phyloP scores from a whole-genome alignment of 2,113 vertebrate species.

The Proteles cristata region DNA sequence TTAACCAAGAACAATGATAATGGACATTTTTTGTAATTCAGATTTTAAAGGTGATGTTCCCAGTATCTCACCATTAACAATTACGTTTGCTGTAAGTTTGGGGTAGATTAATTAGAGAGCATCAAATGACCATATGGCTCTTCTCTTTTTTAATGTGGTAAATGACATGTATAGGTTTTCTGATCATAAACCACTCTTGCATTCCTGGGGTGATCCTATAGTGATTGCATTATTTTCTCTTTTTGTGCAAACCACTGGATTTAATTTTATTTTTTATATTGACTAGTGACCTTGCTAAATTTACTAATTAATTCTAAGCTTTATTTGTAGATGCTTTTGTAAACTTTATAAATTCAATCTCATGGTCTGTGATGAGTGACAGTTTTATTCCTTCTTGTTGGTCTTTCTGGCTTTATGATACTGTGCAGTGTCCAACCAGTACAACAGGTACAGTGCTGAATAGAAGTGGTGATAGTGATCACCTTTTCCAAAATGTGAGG shows the following conservation, averaged over 20 bases:
- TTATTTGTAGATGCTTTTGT: background rate
- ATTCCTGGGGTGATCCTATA: background rate
- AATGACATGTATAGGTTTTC: background rate
- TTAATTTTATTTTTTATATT: background rate
- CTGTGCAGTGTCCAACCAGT: background rate
- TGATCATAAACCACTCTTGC: background rate
- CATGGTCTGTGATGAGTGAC: background rate
- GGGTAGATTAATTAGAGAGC: background rate
- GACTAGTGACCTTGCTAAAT: background rate
- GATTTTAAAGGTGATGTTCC: constrained; percentile 2
- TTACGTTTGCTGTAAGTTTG: background rate
- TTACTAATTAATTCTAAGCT: background rate
- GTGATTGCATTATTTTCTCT: background rate
- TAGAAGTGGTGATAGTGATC: background rate
- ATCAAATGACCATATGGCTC: background rate
- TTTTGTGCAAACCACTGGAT: background rate
- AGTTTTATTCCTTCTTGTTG: background rate
- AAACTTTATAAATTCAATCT: background rate
- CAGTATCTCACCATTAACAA: background rate
- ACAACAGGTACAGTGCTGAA: background rate
- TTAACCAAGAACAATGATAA: background rate
- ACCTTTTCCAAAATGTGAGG: background rate
- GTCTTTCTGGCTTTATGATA: background rate
- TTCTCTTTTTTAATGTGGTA: constrained; percentile 7
- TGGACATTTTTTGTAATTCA: background rate